Evolutionary conservation across 2,797 vertebrate genomes (phyloP).

Genomic region (Amphiprion clarkii): DNA sequence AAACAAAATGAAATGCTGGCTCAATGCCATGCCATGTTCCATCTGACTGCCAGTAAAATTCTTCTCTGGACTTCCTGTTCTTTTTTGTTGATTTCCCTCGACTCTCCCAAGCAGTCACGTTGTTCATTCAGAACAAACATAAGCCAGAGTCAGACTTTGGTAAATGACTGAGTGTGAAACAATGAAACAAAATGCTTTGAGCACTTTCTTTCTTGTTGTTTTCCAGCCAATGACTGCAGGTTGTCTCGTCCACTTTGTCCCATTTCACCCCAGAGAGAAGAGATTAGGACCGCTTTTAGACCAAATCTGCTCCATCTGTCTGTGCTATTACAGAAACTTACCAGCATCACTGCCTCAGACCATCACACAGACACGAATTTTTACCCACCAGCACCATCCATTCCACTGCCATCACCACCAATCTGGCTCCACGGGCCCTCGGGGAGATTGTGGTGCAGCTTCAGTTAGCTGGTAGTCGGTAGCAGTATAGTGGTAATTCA

Average conservation of each 20-base stretch:
- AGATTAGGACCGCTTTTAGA: slow-evolving; percentile 81
- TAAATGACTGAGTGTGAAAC: slow-evolving; percentile 9
- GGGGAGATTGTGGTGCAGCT: slow-evolving; percentile 30
- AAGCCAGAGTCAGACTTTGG: slow-evolving; percentile 23
- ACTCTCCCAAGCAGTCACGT: slow-evolving; percentile 21
- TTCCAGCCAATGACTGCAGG: slow-evolving; percentile 45
- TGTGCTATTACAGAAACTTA: slow-evolving; percentile 83
- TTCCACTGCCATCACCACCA: slow-evolving; percentile 52
- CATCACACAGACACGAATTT: slow-evolving; percentile 32
- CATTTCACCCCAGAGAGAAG: slow-evolving; percentile 51
- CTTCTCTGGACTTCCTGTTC: background rate
- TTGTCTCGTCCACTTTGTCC: slow-evolving; percentile 54
- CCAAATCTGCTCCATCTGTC: slow-evolving; percentile 87
- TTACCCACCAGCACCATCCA: slow-evolving; percentile 34
- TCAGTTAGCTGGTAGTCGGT: slow-evolving; percentile 31
- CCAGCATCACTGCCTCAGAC: slow-evolving; percentile 70
- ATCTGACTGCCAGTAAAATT: slow-evolving; percentile 4
- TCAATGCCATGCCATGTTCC: slow-evolving; percentile 4
- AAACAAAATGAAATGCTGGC: slow-evolving; percentile 10
- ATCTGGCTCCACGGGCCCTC: slow-evolving; percentile 48
- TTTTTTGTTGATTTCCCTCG: slow-evolving; percentile 18
- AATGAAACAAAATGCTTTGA: slow-evolving; percentile 19
- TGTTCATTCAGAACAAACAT: slow-evolving; percentile 34
- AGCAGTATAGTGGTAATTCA: slow-evolving; percentile 52
- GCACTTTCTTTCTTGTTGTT: slow-evolving; percentile 20